Conservation (phyloP, 2,888 invertebrate species). For the Eilema depressum region DNA sequence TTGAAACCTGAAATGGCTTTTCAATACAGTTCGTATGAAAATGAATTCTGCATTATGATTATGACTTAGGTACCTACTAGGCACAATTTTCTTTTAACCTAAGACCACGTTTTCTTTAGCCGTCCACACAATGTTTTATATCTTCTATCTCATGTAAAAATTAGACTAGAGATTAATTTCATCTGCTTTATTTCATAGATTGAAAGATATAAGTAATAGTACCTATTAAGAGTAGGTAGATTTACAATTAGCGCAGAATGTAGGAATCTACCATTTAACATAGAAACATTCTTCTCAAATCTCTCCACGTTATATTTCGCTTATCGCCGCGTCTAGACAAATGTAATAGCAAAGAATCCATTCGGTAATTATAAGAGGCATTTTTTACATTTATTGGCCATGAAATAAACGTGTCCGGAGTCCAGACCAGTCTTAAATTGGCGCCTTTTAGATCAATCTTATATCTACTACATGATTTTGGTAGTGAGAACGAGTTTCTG, state of each 20-base stretch:
- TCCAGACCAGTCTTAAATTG: slow-evolving; percentile 2
- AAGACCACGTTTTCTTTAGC: no score
- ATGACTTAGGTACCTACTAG: no score
- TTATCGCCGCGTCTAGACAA: not conserved
- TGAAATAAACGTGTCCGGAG: not conserved
- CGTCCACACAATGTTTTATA: no score
- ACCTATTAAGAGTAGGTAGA: no score
- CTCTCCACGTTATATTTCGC: not conserved
- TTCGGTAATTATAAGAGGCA: not conserved
- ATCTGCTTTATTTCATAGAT: not conserved
- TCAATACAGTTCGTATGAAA: no score
- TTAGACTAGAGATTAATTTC: no score
- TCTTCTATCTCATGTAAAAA: no score
- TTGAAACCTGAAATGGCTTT: not conserved
- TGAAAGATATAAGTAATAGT: no score
- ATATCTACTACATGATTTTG: slow-evolving; percentile 1
- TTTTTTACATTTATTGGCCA: slow-evolving; percentile 2
- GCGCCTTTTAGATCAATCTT: not conserved
- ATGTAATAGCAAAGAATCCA: slow-evolving; percentile 2
- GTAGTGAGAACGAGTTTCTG: not conserved
- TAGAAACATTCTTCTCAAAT: not conserved
- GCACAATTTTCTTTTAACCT: no score
- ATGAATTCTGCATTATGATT: no score
- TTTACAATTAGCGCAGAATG: not conserved
- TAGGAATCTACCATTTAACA: not conserved